A percentile compares a stretch with the other conserved stretches of the same genome.
Conservation (phyloP, 2,888 invertebrate species). For the Timema podura region DNA sequence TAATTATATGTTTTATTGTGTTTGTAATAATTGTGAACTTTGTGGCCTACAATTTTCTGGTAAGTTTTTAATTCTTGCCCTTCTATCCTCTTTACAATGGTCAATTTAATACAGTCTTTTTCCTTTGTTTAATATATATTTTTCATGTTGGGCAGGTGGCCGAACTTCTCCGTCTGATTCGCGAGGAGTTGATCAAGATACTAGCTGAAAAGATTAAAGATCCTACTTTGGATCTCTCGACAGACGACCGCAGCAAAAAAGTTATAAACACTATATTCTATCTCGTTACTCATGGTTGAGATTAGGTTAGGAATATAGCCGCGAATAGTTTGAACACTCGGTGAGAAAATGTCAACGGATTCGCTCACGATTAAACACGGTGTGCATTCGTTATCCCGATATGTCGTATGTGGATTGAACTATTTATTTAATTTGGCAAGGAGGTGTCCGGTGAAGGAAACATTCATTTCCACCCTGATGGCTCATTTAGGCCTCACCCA, state of each 20-base stretch:
- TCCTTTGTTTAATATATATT: not conserved
- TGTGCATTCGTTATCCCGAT: too few species aligned
- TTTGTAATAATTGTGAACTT: too few species aligned
- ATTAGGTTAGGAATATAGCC: too few species aligned
- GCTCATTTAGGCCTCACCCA: too few species aligned
- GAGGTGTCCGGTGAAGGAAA: too few species aligned
- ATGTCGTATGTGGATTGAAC: too few species aligned
- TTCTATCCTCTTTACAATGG: not conserved
- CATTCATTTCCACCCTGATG: too few species aligned
- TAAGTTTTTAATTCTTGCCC: slow-evolving; percentile 14
- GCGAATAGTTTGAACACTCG: too few species aligned
- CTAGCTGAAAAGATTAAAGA: slow-evolving; percentile 81
- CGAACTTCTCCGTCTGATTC: slow-evolving; percentile 74
- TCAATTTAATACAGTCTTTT: not conserved
- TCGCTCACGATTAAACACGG: too few species aligned
- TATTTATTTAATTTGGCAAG: too few species aligned
- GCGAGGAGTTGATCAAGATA: slow-evolving; percentile 69
- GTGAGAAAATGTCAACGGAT: too few species aligned
- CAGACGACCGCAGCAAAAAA: slow-evolving; percentile 68
- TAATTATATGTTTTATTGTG: too few species aligned
- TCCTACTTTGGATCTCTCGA: slow-evolving; percentile 68
- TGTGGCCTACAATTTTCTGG: not conserved
- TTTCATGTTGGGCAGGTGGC: slow-evolving; percentile 56
- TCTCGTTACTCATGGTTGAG: slow-evolving; percentile 40
- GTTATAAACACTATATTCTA: slow-evolving; percentile 73